Base-by-base conservation (phyloP, 2,797 vertebrate genomes). In the Melanotaenia parkinsoni region DNA sequence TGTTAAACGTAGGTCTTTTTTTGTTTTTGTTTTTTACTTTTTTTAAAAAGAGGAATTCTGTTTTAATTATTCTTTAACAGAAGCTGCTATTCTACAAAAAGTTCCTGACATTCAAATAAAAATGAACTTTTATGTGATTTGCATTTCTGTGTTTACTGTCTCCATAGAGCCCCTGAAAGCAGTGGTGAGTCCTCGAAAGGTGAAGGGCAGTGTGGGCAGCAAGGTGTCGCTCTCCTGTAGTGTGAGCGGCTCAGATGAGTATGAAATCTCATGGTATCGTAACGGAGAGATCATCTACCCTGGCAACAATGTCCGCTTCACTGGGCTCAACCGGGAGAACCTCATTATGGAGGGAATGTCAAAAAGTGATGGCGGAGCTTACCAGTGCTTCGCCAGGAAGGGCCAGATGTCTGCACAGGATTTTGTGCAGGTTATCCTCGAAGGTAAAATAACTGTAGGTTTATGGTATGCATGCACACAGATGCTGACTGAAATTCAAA, bases 311-410 rank as follows among this genome's bases (percentile, higher is more conserved):
- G 96, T 98, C 35, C 95, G 96, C 73, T 96, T 99, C 90, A 96
- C 95, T 2, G 98, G 98, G 0, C 24, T 95, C 84, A 98, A 95
- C 90, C 94, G 95, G 1, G 98, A 99, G 90, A 98, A 95, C 89
- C 96, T 99, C 63, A 94, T 98, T 81, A 98, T 99, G 96, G 98
- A 99, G 62, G 98, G 96, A 80, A 98, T 99, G 97, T 97, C 96
- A 20, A 99, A 97, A 93, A 99, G 97, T 5, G 98, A 99, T 0
- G 98, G 97, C 1, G 98, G 98, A 1, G 97, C 98, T 1, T 99
- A 99, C 92, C 98, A 99, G 92, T 99, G 98, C 89, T 99, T 99
- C 14, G 96, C 97, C 75, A 95, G 97, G 76, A 96, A 96, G 82
- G 95, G 95, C 86, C 97, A 97, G 87, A 98, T 97, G 95, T 99